Base-by-base conservation (phyloP, 2,797 vertebrate genomes). In the Brachymystax lenok region DNA sequence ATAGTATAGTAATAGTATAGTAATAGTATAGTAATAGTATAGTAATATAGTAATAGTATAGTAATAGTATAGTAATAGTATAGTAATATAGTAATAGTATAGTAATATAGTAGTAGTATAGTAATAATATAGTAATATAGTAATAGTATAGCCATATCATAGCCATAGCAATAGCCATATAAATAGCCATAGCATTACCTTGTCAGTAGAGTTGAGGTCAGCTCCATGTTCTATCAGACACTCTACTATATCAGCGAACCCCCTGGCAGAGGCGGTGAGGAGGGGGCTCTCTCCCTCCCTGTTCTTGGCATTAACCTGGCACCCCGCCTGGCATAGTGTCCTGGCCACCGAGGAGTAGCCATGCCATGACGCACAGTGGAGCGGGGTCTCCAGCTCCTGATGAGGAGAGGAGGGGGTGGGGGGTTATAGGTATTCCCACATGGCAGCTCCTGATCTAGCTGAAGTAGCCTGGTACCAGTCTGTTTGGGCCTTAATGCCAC, bases 301-400 rank as follows among this genome's bases (percentile, higher is more conserved):
- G 89, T 99, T 99, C 88, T 93, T 96, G 35, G 96, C 78, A 10
- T 98, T 96, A 70, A 96, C 96, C 0, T 94, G 90, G 85, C 97
- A 97, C 59, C 95, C 94, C 0, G 95, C 94, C 88, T 96, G 92
- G 84, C 98, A 99, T 3, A 99, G 94, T 0, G 91, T 95, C 83
- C 92, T 94, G 70, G 98, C 96, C 71, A 98, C 98, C 0, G 95
- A 82, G 0, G 96, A 95, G 84, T 99, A 99, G 54, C 98, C 98
- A 0, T 99, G 98, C 97, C 98, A 99, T 35, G 98, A 95, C 1
- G 98, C 98, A 28, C 97, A 99, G 77, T 99, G 98, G 63, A 99
- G 90, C 1, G 98, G 96, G 0, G 96, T 97, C 93, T 99, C 98
- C 89, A 97, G 96, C 89, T 99, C 98, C 98, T 99, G 87, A 17